These are phyloP conservation scores for Rallus limicola DNA, from an alignment of 2,113 vertebrate species.

Conservation along the genomic window DNA sequence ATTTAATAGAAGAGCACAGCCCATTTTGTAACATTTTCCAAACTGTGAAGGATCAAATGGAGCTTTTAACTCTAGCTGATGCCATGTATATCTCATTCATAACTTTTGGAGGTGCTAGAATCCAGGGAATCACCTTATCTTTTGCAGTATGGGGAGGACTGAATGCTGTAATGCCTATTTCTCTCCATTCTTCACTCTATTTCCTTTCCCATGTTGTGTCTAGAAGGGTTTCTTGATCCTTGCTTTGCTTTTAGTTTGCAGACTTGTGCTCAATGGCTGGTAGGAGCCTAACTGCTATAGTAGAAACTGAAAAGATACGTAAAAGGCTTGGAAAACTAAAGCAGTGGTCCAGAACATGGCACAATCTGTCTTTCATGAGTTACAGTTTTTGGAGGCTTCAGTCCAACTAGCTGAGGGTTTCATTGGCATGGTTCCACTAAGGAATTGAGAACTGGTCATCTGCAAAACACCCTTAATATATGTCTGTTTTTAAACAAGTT, in stretches of 20 bases:
- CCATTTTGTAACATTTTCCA: background rate
- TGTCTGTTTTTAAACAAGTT: background rate
- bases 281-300: background rate
- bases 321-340: background rate
- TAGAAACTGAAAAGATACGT: background rate
- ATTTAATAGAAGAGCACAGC: background rate
- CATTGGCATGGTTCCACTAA: background rate
- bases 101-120: background rate
- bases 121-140: background rate
- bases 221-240: background rate
- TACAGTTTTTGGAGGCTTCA: conserved; percentile 6
- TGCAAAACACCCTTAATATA: background rate
- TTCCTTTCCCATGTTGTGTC: background rate
- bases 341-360: background rate
- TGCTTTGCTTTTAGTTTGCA: background rate
- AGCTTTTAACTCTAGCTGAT: background rate
- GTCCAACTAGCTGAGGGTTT: background rate
- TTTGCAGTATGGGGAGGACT: background rate
- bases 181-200: background rate
- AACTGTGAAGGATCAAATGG: background rate
- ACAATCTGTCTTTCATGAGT: background rate
- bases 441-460: background rate
- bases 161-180: background rate
- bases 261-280: background rate
- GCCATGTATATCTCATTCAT: background rate